phyloP scores from a whole-genome alignment of 2,797 vertebrate species.

The Rhodeus uyekii region DNA sequence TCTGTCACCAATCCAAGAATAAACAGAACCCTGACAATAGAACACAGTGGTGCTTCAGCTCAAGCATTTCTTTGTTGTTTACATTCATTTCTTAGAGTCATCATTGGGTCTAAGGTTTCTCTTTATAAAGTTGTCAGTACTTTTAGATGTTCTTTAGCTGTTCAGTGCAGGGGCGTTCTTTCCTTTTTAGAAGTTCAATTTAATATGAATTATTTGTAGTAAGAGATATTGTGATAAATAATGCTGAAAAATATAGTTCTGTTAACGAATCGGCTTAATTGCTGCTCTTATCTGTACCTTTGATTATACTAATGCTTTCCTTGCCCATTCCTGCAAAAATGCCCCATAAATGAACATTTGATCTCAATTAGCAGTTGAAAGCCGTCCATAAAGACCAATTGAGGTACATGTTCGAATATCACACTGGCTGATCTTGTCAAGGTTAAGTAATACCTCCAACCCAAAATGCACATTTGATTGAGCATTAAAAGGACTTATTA shows the following conservation, averaged over 20 bases:
- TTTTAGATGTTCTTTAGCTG: not conserved
- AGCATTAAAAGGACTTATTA: conserved; percentile 67
- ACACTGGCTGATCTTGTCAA: conserved; percentile 66
- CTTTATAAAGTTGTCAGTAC: not conserved
- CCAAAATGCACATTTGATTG: conserved; percentile 64
- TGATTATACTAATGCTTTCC: conserved; percentile 54
- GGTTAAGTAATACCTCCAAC: conserved; percentile 73
- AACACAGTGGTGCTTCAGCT: not conserved
- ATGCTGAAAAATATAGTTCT: not conserved
- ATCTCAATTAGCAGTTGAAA: conserved; percentile 72
- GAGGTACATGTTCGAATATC: conserved; percentile 70
- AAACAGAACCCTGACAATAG: too few relatives aligned
- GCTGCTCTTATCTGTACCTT: conserved; percentile 41
- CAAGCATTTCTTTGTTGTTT: not conserved
- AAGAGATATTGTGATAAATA: conserved; percentile 19
- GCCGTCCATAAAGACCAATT: conserved; percentile 67
- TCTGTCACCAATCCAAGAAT: too few relatives aligned
- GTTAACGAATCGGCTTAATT: conserved; percentile 5
- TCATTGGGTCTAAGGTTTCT: not conserved
- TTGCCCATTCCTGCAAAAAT: conserved; percentile 68
- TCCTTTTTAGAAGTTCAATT: not conserved
- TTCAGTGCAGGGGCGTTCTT: not conserved
- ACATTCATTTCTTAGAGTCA: not conserved
- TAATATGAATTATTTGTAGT: not conserved
- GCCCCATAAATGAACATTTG: conserved; percentile 72